Base-by-base conservation (phyloP, 2,113 vertebrate genomes). In the Pollachius pollachius region DNA sequence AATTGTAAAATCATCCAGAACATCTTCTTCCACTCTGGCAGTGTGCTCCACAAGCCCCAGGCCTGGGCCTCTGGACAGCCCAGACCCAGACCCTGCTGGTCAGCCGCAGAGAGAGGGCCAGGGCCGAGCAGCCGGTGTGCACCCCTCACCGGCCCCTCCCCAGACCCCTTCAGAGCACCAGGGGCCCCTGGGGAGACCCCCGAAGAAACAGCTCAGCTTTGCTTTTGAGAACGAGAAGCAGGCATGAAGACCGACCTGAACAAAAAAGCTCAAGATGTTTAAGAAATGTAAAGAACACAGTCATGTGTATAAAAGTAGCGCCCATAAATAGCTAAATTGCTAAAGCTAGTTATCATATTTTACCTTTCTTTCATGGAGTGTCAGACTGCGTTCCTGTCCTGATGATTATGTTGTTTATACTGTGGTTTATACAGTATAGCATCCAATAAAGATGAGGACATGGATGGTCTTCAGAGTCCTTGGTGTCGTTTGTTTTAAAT, bases 181-280 rank as follows among this genome's bases (percentile, higher is more conserved):
- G 4, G 23, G 17, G 30, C 52, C 57, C 0, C 5, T 1, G 21
- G 75, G 65, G 23, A 71, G 60, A 71, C 59, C 57, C 1, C 59
- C 73, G 0, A 84, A 82, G 73, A 89, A 88, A 76, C 82, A 89
- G 2, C 83, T 88, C 64, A 83, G 82, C 77, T 88, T 90, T 74
- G 70, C 72, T 27, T 25, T 88, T 54, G 84, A 84, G 75, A 83
- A 79, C 1, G 81, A 90, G 72, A 85, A 72, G 6, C 72, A 73
- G 64, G 61, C 64, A 5, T 75, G 18, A 81, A 73, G 62, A n/a
- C 27, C 48, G 63, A 37, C 3, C 30, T 13, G 30, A 25, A 63
- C 2, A 9, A 11, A 25, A 48, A 65, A 48, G 15, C 7, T 52
- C 11, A 65, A 48, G 12, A 23, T 5, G 7, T 52, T 5, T 25